These are phyloP conservation scores for Brachynemurus nebulosus DNA, from an alignment of 2,888 invertebrate genomes.

Conservation along the genomic window DNA sequence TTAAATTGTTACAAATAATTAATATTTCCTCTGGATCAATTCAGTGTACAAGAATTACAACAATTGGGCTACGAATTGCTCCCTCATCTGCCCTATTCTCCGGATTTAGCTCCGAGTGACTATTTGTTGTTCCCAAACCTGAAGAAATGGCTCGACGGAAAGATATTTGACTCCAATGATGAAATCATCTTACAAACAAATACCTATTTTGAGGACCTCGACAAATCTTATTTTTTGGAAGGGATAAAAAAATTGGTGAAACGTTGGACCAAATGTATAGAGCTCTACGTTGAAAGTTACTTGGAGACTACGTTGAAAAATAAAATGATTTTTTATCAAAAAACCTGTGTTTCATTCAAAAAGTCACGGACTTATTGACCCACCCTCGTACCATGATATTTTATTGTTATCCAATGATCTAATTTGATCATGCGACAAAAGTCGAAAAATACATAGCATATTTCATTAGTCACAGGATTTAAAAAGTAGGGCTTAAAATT, in stretches of 20 bases:
- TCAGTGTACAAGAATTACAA: no score
- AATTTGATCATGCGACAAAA: slow-evolving; percentile 21
- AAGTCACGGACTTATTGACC: no score
- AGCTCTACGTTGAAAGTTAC: no score
- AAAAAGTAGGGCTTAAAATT: slow-evolving; percentile 13
- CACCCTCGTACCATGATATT: no score
- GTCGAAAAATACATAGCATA: slow-evolving; percentile 17
- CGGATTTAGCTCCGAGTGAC: background rate
- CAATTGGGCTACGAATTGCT: no score
- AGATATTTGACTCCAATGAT: background rate
- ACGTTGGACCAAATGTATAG: background rate
- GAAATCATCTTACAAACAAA: background rate
- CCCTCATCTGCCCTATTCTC: no score
- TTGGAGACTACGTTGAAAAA: no score
- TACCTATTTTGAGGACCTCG: background rate
- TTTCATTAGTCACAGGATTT: slow-evolving; percentile 16
- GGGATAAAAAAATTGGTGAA: background rate
- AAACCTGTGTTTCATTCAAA: no score
- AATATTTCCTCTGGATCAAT: no score
- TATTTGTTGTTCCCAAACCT: background rate
- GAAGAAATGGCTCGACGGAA: background rate
- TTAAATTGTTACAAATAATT: no score
- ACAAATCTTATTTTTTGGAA: background rate
- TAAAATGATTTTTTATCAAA: no score
- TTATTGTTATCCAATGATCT: no score